These are phyloP conservation scores for Polypedilum vanderplanki DNA, from an alignment of 1,140 invertebrate species.

Conservation along the genomic window DNA sequence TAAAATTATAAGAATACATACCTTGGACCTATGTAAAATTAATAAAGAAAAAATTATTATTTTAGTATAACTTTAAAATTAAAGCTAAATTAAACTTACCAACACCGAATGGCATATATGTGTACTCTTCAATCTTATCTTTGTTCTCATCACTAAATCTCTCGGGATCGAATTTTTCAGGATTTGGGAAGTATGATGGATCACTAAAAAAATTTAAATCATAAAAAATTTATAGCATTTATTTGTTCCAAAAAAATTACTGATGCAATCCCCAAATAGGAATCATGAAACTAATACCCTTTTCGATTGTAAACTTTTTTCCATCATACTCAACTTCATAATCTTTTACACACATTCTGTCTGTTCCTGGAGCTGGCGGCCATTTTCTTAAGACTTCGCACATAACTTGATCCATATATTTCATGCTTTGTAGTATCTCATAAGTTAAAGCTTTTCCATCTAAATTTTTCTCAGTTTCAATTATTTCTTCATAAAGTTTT, in stretches of 20 bases:
- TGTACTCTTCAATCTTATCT: constrained; percentile 40
- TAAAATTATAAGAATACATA: constrained; percentile 41
- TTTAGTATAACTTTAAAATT: too few relatives aligned
- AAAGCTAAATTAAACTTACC: constrained; percentile 33
- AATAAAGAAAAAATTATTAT: too few relatives aligned
- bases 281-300: constrained; percentile 33
- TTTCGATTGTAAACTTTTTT: constrained; percentile 29
- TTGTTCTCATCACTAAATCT: constrained; percentile 44
- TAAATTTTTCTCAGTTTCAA: constrained; percentile 32
- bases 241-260: too few relatives aligned
- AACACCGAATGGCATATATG: constrained; percentile 53
- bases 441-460: constrained; percentile 37
- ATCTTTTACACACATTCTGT: constrained; percentile 44
- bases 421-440: constrained; percentile 39
- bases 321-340: constrained; percentile 30
- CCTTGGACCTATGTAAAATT: constrained; percentile 42
- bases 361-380: constrained; percentile 46
- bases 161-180: constrained; percentile 46
- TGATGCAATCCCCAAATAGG: constrained; percentile 36
- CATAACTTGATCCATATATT: constrained; percentile 44
- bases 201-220: too few relatives aligned
- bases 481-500: constrained; percentile 40
- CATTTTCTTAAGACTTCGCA: constrained; percentile 50
- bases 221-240: too few relatives aligned
- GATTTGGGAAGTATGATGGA: constrained; percentile 40